Evolutionary conservation across 2,113 vertebrate genomes (phyloP).

Genomic region (Crotalus horridus): DNA sequence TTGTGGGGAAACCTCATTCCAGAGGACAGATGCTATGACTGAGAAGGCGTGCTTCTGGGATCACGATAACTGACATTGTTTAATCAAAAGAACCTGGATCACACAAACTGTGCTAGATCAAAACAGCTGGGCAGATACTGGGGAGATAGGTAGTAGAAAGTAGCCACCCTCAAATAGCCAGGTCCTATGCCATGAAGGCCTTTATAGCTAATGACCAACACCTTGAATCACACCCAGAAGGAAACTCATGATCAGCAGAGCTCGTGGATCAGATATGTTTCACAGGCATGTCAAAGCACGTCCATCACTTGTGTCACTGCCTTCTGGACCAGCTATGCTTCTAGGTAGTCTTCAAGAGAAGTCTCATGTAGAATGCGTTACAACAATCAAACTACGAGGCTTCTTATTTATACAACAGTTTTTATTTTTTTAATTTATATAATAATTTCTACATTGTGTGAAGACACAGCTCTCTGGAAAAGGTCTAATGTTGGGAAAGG

Average conservation of each 20-base stretch:
- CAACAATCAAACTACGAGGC: not conserved
- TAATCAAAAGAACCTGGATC: not conserved
- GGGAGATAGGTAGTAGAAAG: not conserved
- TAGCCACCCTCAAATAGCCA: not conserved
- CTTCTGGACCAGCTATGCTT: not conserved
- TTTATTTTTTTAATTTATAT: no score
- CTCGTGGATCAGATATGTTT: not conserved
- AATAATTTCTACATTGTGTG: not conserved
- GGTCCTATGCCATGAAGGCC: not conserved
- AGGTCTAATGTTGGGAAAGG: no score
- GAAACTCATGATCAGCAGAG: not conserved
- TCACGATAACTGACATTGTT: not conserved
- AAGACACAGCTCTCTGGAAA: not conserved
- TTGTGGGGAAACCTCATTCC: no score
- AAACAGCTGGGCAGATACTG: not conserved
- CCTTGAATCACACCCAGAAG: not conserved
- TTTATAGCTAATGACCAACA: not conserved
- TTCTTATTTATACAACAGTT: not conserved
- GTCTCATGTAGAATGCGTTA: not conserved
- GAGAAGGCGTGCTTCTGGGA: no score
- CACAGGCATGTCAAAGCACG: not conserved
- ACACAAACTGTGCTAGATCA: not conserved
- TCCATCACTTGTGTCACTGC: not conserved
- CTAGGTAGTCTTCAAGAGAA: not conserved
- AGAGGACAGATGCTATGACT: no score